Evolutionary conservation across 2,888 invertebrate species (phyloP).

Genomic region (Tetragonisca angustula): DNA sequence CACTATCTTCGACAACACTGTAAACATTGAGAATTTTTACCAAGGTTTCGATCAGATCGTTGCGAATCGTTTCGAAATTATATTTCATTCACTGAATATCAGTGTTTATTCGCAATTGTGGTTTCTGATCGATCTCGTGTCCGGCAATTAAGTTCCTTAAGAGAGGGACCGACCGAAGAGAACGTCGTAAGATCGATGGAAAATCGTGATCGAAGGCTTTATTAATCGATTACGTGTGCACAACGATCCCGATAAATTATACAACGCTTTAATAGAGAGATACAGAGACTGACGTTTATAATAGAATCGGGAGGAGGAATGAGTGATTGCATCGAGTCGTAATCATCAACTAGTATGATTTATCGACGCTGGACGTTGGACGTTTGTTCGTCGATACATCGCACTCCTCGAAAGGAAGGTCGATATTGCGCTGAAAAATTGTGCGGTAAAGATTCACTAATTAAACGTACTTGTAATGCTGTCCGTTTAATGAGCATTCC

Average conservation of each 20-base stretch:
- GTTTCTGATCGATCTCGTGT: neutral
- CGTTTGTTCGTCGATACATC: constrained; percentile 23
- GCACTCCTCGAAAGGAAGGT: neutral
- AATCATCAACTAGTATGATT: constrained; percentile 63
- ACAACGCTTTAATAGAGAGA: constrained; percentile 60
- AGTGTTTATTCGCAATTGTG: too few relatives aligned
- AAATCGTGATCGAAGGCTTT: constrained; percentile 14
- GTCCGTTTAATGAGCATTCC: neutral
- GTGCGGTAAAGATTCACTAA: constrained; percentile 7
- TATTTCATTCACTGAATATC: too few relatives aligned
- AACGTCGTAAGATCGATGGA: neutral
- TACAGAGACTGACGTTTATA: constrained; percentile 59
- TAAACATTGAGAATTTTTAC: too few relatives aligned
- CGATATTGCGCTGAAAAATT: neutral
- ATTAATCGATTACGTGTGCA: constrained; percentile 38
- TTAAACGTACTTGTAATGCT: constrained; percentile 4
- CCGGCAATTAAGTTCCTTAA: neutral
- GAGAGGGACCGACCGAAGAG: neutral
- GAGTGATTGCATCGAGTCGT: constrained; percentile 54
- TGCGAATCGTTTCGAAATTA: neutral
- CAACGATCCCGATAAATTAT: constrained; percentile 51
- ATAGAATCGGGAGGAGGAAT: constrained; percentile 56
- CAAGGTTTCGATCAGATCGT: neutral
- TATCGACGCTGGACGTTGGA: constrained; percentile 43
- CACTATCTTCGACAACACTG: too few relatives aligned